Evolutionary conservation across 2,888 invertebrate genomes (phyloP).

Genomic region (Anagyrus pseudococci): DNA sequence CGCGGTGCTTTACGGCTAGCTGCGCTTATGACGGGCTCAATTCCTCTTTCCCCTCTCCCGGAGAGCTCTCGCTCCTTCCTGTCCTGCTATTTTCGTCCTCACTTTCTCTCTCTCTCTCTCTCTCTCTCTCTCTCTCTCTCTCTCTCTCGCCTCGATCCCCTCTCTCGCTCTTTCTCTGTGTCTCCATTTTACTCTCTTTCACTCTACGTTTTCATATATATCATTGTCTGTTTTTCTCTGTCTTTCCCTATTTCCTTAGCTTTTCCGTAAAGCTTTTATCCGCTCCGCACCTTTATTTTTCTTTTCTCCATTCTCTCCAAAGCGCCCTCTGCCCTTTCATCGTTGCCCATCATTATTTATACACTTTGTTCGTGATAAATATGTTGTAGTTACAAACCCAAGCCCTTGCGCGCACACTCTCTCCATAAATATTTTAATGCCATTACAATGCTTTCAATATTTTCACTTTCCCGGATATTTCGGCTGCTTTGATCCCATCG

Average conservation of each 20-base stretch:
- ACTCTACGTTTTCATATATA: too few species aligned
- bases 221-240: constrained; percentile 5
- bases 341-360: background rate
- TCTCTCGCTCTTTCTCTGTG: constrained; percentile 1
- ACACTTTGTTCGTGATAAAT: too few species aligned
- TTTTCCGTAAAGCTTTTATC: background rate
- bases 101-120: background rate
- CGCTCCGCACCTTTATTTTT: background rate
- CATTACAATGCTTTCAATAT: too few species aligned
- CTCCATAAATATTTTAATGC: too few species aligned
- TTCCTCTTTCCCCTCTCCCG: constrained; percentile 4
- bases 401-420: too few species aligned
- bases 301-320: background rate
- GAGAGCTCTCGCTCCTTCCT: background rate
- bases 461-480: too few species aligned
- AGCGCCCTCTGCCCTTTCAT: background rate
- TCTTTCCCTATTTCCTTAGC: background rate
- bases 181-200: background rate
- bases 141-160: background rate
- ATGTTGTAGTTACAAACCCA: too few species aligned
- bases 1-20: constrained; percentile 50
- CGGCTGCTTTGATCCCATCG: too few species aligned
- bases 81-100: background rate
- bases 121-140: background rate
- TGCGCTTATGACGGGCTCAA: constrained; percentile 41